Base-by-base conservation (phyloP, 2,888 invertebrate species). In the Camponotus fellah region DNA sequence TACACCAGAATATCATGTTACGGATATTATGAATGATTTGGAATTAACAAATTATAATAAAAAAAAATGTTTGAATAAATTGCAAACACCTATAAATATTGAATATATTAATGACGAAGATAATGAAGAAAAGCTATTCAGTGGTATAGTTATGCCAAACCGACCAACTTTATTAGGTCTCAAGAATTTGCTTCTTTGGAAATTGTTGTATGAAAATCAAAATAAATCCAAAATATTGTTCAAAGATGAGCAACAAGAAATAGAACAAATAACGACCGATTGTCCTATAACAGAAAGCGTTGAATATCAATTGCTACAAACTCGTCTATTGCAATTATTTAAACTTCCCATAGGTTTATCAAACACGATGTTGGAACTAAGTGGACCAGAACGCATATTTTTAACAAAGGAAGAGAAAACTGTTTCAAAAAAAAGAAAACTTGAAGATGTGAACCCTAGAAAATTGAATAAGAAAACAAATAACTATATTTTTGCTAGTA, bases 281-380 rank as follows among this genome's bases (percentile, higher is more conserved):
- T 21, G 26, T 62, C 14, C 56, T 53, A n/a, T 12, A 69, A 34
- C 56, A 0, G 40, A 76, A 10, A 81, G 64, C 10, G n/a, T 32
- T 2, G 49, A 64, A 49, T 85, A 66, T 32, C 53, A 85, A 49
- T 53, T 89, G 65, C 87, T 95, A 6, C 92, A 88, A 84, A 89
- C 72, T 46, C 91, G 95, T 21, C 89, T 94, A 17, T 46, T 91
- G 34, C 91, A 91, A 64, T 88, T 95, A 58, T 94, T 94, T 74
- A 92, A 92, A 69, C 92, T 92, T 85, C 94, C 94, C 0, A 88
- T 93, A 84, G 91, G 91, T 60, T 90, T 95, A 85, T 92, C 93
- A 6, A 91, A 86, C 80, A 90, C 85, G 9, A 56, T 76, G 37
- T 65, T 91, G 0, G 74, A 89, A 68, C 60, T 87, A 32, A 64